Evolutionary conservation across 2,888 invertebrate species (phyloP), one percentile per base, ranked within the genome.

Genomic region (Tetropium fuscum): DNA sequence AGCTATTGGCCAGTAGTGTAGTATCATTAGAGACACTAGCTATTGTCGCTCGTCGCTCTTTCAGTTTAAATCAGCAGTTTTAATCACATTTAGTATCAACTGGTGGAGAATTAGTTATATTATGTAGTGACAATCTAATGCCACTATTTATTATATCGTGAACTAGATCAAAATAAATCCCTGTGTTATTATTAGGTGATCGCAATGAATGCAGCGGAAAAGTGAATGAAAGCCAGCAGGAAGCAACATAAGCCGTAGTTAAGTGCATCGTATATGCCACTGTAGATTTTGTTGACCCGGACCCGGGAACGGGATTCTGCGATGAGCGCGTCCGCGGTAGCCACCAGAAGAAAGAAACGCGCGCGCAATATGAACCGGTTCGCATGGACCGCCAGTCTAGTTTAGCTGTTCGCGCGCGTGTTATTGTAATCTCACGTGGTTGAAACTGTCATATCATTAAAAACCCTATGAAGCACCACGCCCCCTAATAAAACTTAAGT

Each of bases 351-450:
- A 64, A 40, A 30, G 6, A 41, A 40, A 19, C 45, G 58, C 66
- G 66, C 62, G 66, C 66, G 66, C 66, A 66, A 30, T 43, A 49
- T 55, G 44, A 41, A 43, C 44, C 60, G 51, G 58, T 51, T 45
- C 53, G 60, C 66, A 60, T 66, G 64, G 66, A 66, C 63, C 66
- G 66, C 55, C 60, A 66, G 66, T 66, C 63, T 66, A 54, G 66
- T 58, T 60, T 62, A 49, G 63, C 59, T 54, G 58, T 68, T 58
- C 68, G 64, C 65, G 63, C 68, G 68, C 63, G 59, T 60, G 65
- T 65, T 64, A 58, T 68, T 65, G 61, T 60, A 56, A 55, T 56
- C 60, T 67, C 68, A 68, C 68, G 68, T 68, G 68, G 65, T 53
- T 40, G 32, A 30, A 48, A 49, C 43, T 57, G 64, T 58, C 58